Conservation (phyloP, 2,888 invertebrate genomes). For the Ormyrus nitidulus region DNA sequence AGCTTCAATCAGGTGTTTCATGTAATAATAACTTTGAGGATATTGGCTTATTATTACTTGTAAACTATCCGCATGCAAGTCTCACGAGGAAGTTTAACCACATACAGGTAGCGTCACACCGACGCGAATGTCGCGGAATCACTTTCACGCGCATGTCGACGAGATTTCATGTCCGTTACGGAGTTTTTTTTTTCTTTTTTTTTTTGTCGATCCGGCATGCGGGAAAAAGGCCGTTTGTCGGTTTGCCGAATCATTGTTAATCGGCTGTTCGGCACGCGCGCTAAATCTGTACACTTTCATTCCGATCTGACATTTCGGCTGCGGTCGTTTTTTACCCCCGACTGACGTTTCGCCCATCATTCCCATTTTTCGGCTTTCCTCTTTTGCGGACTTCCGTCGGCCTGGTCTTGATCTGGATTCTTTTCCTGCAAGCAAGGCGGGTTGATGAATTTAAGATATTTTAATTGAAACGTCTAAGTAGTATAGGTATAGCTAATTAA, state of each 20-base stretch:
- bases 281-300: conserved; percentile 14
- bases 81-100: too few species aligned
- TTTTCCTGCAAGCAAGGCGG: too few species aligned
- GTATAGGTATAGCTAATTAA: too few species aligned
- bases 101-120: background rate
- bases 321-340: conserved; percentile 24
- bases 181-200: conserved; percentile 5
- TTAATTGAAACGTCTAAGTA: too few species aligned
- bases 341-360: conserved; percentile 23
- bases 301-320: conserved; percentile 15
- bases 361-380: conserved; percentile 8
- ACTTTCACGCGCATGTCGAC: conserved; percentile 31
- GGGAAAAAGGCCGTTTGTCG: conserved; percentile 27
- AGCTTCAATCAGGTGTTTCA: too few species aligned
- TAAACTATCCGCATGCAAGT: too few species aligned
- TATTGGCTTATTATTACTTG: too few species aligned
- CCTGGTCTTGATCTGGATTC: too few species aligned
- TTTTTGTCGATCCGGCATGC: background rate
- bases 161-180: conserved; percentile 2
- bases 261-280: conserved; percentile 22
- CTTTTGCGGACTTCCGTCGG: too few species aligned
- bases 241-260: conserved; percentile 50
- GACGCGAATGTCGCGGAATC: background rate
- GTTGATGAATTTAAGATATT: too few species aligned
- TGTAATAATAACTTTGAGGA: too few species aligned